These are phyloP conservation scores for Helobdella robusta DNA, from an alignment of 2,888 invertebrate genomes.

Conservation along the genomic window DNA sequence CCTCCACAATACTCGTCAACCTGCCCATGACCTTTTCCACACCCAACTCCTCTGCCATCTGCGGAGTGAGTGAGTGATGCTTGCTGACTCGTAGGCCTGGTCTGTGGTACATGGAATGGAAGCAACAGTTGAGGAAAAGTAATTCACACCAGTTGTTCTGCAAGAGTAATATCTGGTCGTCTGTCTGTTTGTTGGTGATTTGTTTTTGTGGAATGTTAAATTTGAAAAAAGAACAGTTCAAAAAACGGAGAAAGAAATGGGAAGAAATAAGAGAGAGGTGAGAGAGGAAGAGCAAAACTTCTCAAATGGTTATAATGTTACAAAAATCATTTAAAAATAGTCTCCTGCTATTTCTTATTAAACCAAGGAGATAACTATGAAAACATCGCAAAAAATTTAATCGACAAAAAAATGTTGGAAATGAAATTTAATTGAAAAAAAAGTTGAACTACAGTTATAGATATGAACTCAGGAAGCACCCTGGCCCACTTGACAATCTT, in stretches of 20 bases:
- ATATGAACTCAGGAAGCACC: constrained; percentile 86
- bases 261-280: neutral
- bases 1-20: constrained; percentile 88
- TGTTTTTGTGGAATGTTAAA: neutral
- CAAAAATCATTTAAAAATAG: too few relatives aligned
- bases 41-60: constrained; percentile 58
- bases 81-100: constrained; percentile 27
- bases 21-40: constrained; percentile 78
- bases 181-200: constrained; percentile 60
- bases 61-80: constrained; percentile 59
- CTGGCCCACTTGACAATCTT: constrained; percentile 98
- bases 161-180: constrained; percentile 89
- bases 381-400: neutral
- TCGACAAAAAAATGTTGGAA: neutral
- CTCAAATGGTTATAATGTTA: neutral
- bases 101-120: constrained; percentile 72
- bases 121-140: constrained; percentile 51
- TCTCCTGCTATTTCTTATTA: too few relatives aligned
- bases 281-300: neutral
- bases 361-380: neutral
- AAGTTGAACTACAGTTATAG: constrained; percentile 55
- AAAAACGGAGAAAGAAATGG: constrained; percentile 1
- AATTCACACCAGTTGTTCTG: constrained; percentile 86
- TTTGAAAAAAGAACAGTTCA: neutral
- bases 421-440: neutral